Evolutionary conservation across 2,888 invertebrate species (phyloP).

Genomic region (Cheilosia pagana): DNA sequence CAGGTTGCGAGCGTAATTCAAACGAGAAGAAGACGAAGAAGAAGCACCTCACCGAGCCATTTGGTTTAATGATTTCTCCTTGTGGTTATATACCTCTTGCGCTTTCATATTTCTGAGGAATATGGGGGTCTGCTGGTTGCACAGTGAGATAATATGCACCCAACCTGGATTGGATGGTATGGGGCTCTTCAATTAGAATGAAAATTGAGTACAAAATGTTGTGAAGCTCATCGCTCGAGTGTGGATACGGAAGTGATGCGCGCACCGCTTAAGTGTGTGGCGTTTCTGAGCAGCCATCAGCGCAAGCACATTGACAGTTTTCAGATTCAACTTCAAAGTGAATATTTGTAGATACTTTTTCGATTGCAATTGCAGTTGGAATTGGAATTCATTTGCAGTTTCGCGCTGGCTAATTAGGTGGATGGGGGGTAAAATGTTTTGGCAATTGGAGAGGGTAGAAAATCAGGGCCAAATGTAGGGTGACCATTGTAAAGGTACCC

Average conservation of each 20-base stretch:
- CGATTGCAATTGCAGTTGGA: no score
- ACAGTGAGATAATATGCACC: constrained; percentile 7
- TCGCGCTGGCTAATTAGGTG: no score
- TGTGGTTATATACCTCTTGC: constrained; percentile 12
- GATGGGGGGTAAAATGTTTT: no score
- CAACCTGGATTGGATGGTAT: constrained; percentile 35
- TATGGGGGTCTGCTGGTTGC: constrained; percentile 1
- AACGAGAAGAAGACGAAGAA: constrained; percentile 33
- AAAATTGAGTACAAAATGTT: constrained; percentile 60
- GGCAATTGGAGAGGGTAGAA: no score
- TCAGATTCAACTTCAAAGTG: constrained; percentile 43
- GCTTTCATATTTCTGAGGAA: constrained; percentile 58
- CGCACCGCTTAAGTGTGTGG: constrained; percentile 44
- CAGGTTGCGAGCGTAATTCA: constrained; percentile 52
- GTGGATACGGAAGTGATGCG: constrained; percentile 41
- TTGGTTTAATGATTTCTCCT: constrained; percentile 57
- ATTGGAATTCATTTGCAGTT: no score
- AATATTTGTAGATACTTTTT: constrained; percentile 5
- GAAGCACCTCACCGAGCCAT: constrained; percentile 26
- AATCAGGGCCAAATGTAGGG: no score
- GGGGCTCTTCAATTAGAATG: constrained; percentile 68
- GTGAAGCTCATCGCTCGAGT: constrained; percentile 49
- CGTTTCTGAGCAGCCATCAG: constrained; percentile 25
- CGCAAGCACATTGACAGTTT: constrained; percentile 45
- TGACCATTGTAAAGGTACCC: no score